Evolutionary conservation across 1,140 invertebrate genomes (phyloP), one percentile per base, ranked within the genome.

Genomic region (Pollicipes pollicipes): DNA sequence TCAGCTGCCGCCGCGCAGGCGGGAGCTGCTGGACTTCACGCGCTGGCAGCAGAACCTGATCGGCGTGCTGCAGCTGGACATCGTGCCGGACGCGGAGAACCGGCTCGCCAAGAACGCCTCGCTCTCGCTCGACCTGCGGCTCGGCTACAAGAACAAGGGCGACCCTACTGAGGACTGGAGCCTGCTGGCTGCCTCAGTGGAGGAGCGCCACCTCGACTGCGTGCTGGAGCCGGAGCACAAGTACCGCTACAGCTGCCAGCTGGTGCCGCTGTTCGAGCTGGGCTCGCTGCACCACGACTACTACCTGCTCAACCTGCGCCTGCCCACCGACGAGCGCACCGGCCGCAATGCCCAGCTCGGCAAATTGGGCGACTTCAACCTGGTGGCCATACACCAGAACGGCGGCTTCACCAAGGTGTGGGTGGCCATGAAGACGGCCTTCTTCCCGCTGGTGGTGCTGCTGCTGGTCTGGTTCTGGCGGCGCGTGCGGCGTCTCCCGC

Each of bases 391-490:
- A 73, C 89, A 96, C 81, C 95, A 97, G 82, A 99, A 98, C 83
- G 97, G 96, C 68, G 97, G 97, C n/a, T 99, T 99, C 80, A 99
- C 96, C 1, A 90, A 91, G 81, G 90, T 99, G 32, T 99, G 96
- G 95, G 81, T 99, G 16, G 88, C 88, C n/a, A 81, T 99, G 37
- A 99, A 99, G 82, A 94, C 91, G 0, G 78, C 92, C 58, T 92
- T 97, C 78, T 97, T 96, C 75, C 95, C 96, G 0, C 83, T 93
- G 71, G 88, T 98, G n/a, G n/a, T n/a, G n/a, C n/a, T n/a, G n/a
- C n/a, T n/a, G n/a, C n/a, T n/a, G n/a, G n/a, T n/a, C n/a, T 99
- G 97, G 97, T 98, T 95, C 78, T 97, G 93, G 91, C 85, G 88
- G 70, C 84, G 97, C 75, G 91, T 99, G 28, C 84, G 88, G 73